Percentiles rank a stretch among this genome's conserved stretches.
Evolutionary conservation across 2,888 invertebrate genomes (phyloP).

Genomic region (Dione juno): DNA sequence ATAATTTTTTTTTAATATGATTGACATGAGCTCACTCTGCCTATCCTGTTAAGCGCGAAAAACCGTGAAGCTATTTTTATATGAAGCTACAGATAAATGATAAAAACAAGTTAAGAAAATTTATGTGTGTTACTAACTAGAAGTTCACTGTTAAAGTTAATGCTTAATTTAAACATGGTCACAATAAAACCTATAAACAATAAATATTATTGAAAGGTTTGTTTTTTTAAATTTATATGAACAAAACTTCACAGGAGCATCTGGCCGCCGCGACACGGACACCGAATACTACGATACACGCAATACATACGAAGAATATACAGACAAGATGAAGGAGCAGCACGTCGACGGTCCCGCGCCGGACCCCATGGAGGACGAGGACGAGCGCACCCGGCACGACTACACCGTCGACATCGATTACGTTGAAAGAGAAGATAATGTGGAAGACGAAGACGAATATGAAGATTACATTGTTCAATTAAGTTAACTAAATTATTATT

Average conservation of each 20-base stretch:
- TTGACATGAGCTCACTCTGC: too few species aligned
- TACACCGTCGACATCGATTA: slow-evolving; percentile 29
- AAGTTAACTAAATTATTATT: background rate
- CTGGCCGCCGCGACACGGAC: slow-evolving; percentile 24
- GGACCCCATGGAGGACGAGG: slow-evolving; percentile 20
- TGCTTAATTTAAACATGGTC: too few species aligned
- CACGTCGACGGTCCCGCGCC: slow-evolving; percentile 28
- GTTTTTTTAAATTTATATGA: too few species aligned
- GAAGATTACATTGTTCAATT: background rate
- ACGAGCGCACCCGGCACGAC: slow-evolving; percentile 10
- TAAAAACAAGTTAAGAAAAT: too few species aligned
- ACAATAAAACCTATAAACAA: too few species aligned
- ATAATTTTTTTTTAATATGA: too few species aligned
- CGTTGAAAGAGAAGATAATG: slow-evolving; percentile 17
- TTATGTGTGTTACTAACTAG: too few species aligned
- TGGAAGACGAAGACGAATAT: background rate
- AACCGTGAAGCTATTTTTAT: too few species aligned
- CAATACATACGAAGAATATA: slow-evolving; percentile 26
- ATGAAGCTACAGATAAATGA: too few species aligned
- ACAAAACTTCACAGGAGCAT: slow-evolving; percentile 4
- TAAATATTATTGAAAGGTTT: too few species aligned
- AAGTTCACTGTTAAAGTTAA: too few species aligned
- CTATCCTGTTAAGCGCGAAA: too few species aligned
- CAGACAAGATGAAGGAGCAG: background rate
- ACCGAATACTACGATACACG: slow-evolving; percentile 16